Percentiles rank a stretch among this genome's conserved stretches.
Evolutionary conservation across 1,140 invertebrate genomes (phyloP).

Genomic region (Zaprionus ghesquierei): DNA sequence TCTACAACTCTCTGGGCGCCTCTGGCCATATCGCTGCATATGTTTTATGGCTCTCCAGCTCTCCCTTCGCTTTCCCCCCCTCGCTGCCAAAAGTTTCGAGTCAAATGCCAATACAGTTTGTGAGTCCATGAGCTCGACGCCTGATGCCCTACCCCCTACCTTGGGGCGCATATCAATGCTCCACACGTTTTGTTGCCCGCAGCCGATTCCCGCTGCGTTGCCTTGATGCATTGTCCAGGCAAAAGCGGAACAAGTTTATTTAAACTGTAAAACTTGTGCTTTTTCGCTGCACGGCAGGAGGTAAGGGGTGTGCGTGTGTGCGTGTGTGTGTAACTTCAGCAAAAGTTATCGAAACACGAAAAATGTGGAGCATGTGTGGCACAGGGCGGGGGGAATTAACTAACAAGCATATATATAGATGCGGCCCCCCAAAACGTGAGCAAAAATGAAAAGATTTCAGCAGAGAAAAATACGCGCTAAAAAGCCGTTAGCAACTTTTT

Average conservation of each 20-base stretch:
- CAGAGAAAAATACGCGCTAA: not conserved
- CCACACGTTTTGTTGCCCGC: conserved; percentile 57
- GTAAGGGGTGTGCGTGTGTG: not conserved
- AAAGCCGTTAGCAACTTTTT: not conserved
- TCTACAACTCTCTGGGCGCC: not conserved
- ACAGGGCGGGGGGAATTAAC: conserved; percentile 12
- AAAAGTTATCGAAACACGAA: conserved; percentile 71
- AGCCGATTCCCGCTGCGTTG: not conserved
- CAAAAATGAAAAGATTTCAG: not conserved
- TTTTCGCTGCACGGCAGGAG: conserved; percentile 1
- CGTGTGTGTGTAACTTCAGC: conserved; percentile 26
- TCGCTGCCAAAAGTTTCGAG: conserved; percentile 67
- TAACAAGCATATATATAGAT: conserved; percentile 26
- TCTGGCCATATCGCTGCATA: conserved; percentile 40
- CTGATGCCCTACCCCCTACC: conserved; percentile 13
- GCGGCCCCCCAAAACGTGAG: not conserved
- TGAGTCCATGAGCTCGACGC: conserved; percentile 27
- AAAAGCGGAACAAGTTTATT: conserved; percentile 74
- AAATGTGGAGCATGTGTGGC: conserved; percentile 45
- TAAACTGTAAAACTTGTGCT: conserved; percentile 72
- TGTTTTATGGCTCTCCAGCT: conserved; percentile 29
- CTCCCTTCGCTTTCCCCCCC: not conserved
- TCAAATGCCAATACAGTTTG: conserved; percentile 79
- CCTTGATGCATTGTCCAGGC: conserved; percentile 63
- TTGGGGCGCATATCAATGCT: conserved; percentile 68